Base-by-base conservation (phyloP, 1,140 invertebrate species). In the Polypedilum vanderplanki region DNA sequence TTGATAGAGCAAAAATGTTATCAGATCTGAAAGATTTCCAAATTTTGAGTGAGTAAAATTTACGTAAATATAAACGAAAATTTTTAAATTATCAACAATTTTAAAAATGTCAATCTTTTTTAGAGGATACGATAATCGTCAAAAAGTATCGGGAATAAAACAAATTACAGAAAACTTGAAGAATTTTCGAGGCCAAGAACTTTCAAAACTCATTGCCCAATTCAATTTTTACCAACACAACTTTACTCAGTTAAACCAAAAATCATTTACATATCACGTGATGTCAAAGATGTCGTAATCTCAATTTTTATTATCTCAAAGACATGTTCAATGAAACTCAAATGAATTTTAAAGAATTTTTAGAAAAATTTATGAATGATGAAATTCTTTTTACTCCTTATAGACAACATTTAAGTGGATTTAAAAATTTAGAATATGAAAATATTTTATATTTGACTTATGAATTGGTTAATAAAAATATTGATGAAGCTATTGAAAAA, bases 271-370 rank as follows among this genome's bases (percentile, higher is more conserved):
- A 87, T 94, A 0, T 89, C 90, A 3, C 84, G 94, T 74, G 93
- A 95, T 84, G 93, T 93, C 0, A 93, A 94, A 81, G 93, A 95
- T 81, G 90, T 93, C 0, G 90, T 87, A 3, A 91, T 95, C 0
- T 95, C 93, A 0, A 33, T 33, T 33, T 33, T 33, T 33, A 33
- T 33, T 33, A 33, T 33, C 24, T 33, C 24, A 33, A 5, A 33
- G 24, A 33, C 5, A 5, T 1, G 2, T 33, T 90, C 81, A 95
- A 90, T 80, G 87, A 92, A 93, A 83, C 85, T 12, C 12, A 57
- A 12, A 57, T 57, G 46, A 33, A 33, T 33, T 33, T 33, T 5
- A 15, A 57, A 12, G 46, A 57, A 15, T 57, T n/a, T 57, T 15
- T 57, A 12, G 46, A 57, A 40, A 70, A n/a, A 18, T 74, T 70